Conservation (phyloP, 1,140 invertebrate species). For the Harlomillsia oculata region DNA sequence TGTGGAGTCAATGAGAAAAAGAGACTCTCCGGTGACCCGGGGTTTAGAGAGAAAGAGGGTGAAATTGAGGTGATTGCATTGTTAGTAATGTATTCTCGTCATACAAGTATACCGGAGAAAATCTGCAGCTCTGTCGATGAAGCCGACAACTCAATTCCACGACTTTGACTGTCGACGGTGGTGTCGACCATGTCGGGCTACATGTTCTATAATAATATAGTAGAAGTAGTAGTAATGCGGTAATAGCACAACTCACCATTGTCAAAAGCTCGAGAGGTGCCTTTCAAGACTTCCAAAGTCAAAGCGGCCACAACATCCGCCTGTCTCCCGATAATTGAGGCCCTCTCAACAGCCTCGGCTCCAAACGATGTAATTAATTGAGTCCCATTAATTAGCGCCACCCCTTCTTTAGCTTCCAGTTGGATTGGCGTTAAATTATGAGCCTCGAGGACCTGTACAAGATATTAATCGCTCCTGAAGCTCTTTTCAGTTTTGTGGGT, state of each 20-base stretch:
- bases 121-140: too few relatives aligned
- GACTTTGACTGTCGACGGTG: too few relatives aligned
- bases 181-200: too few relatives aligned
- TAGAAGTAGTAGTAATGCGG: background rate
- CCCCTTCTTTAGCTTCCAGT: slow-evolving; percentile 59
- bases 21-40: too few relatives aligned
- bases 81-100: too few relatives aligned
- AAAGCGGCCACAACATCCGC: slow-evolving; percentile 63
- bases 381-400: slow-evolving; percentile 65
- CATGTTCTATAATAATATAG: background rate
- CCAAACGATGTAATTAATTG: slow-evolving; percentile 63
- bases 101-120: too few relatives aligned
- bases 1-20: too few relatives aligned
- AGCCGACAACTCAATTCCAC: too few relatives aligned
- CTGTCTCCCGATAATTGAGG: slow-evolving; percentile 52
- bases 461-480: slow-evolving; percentile 8
- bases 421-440: slow-evolving; percentile 52
- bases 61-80: too few relatives aligned
- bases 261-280: slow-evolving; percentile 60
- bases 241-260: slow-evolving; percentile 43
- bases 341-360: slow-evolving; percentile 56
- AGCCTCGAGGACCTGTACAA: slow-evolving; percentile 47
- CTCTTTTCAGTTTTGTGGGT: slow-evolving; percentile 10
- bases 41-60: too few relatives aligned
- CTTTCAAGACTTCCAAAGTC: slow-evolving; percentile 61